phyloP scores from a whole-genome alignment of 2,888 invertebrate genomes.

The Eristalinus aeneus region DNA sequence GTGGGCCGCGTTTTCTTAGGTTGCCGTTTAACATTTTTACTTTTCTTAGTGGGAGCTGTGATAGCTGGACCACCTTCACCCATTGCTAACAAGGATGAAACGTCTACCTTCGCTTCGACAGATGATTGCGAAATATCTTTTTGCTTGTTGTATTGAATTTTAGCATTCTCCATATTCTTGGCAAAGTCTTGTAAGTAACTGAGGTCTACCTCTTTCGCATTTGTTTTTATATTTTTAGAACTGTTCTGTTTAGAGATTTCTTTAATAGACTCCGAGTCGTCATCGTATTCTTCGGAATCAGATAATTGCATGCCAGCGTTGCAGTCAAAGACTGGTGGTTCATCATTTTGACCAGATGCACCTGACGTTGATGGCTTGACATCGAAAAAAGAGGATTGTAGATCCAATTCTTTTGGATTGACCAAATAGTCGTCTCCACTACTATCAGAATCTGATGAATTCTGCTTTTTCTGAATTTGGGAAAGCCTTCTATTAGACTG shows the following conservation, averaged over 20 bases:
- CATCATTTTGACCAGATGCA: constrained; percentile 72
- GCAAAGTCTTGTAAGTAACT: constrained; percentile 83
- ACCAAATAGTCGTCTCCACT: constrained; percentile 83
- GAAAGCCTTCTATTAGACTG: not conserved
- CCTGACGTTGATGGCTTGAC: constrained; percentile 66
- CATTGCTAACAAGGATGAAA: constrained; percentile 85
- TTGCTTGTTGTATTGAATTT: constrained; percentile 82
- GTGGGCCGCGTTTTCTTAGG: constrained; percentile 76
- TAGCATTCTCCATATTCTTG: constrained; percentile 83
- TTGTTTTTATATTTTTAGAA: not conserved
- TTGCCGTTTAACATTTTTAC: constrained; percentile 75
- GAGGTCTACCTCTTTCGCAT: constrained; percentile 81
- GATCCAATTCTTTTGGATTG: constrained; percentile 82
- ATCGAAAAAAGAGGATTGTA: constrained; percentile 82
- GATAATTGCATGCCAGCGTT: constrained; percentile 77
- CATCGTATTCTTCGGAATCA: constrained; percentile 77
- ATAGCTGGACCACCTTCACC: constrained; percentile 83
- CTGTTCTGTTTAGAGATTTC: constrained; percentile 52
- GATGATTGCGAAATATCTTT: constrained; percentile 75
- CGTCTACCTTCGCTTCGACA: constrained; percentile 81
- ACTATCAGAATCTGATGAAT: constrained; percentile 74
- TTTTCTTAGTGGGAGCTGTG: constrained; percentile 72
- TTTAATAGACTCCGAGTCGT: constrained; percentile 66
- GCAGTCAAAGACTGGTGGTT: constrained; percentile 77
- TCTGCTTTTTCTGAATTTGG: not conserved